Evolutionary conservation across 2,797 vertebrate species (phyloP), one percentile per base, ranked within the genome.

Genomic region (Mastacembelus armatus): DNA sequence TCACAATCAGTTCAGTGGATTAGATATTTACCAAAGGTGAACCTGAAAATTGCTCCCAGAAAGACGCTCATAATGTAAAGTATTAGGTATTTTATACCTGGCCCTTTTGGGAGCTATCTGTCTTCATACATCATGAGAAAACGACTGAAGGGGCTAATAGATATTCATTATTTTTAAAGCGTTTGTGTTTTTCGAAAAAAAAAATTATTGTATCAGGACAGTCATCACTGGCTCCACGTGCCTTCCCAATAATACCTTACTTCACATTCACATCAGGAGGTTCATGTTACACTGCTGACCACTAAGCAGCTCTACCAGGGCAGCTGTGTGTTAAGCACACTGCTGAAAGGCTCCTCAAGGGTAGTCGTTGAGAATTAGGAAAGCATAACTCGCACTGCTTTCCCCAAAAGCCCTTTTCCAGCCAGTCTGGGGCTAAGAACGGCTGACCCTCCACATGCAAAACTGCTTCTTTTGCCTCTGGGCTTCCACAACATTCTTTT

Each of bases 321-420:
- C 11, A 56, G 64, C 21, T 66, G 64, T 71, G 64, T 74, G 61
- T 85, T 78, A 74, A 72, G 72, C 66, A 64, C 66, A 68, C 49
- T 66, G 85, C 86, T 81, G 21, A 79, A 79, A 88, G 88, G 73
- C 64, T 82, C 84, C 85, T 80, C 57, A 80, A 82, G 80, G 87
- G 77, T 55, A 77, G 71, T 56, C 71, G 74, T 66, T 77, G 83
- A 81, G 66, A 60, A 81, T 51, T 54, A 57, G 38, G 61, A 79
- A 49, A 66, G 51, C 75, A 64, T 64, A 78, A 57, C 72, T 70
- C 22, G 15, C 19, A 58, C 16, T n/a, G 57, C 61, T 80, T 62
- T 75, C 58, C 36, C 65, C 47, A 68, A 45, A 52, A 66, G 39
- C 33, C 9, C 55, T 78, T 66, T 69, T 47, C 30, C 33, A 63